Evolutionary conservation across 2,797 vertebrate genomes (phyloP), one percentile per base, ranked within the genome.

Genomic region (Euphonia xanthogaster): DNA sequence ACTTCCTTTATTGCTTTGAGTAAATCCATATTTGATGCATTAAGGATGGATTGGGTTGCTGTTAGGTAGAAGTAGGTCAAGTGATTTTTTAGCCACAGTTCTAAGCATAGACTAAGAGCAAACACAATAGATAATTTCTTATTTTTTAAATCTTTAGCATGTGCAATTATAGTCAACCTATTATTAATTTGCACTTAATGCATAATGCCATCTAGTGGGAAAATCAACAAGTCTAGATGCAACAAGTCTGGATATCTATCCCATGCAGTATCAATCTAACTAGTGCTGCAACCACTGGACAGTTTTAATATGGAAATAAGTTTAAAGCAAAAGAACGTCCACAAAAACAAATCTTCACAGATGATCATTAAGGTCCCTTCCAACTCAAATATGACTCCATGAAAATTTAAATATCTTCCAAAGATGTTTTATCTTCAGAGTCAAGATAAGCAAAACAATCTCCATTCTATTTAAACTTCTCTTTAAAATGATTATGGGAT

Each of bases 171-270:
- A 24, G 20, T 39, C 73, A 78, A 85, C 31, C 13, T 45, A 65
- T 51, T 86, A 86, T 80, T 71, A 84, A 84, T 18, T 67, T 80
- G 62, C 57, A 77, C 33, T 55, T 95, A 97, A 96, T 77, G 83
- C 51, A 86, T 87, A 92, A 93, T 94, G 95, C 96, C 96, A 95
- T 73, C 96, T 98, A 97, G 96, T 97, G 97, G 97, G 71, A 92
- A 96, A 94, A 77, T 86, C 87, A 74, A 83, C 53, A 65, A 54
- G 60, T 53, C 79, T 31, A n/a, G 61, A 60, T 40, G n/a, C 40
- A 76, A 61, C 33, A 83, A 70, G 47, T 60, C 62, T 87, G 79
- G 35, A 53, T 63, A 54, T 9, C 67, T 63, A 54, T 9, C 67
- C 37, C 17, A 37, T 30, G 40, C 22, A 47, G 17, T 17, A 45